Evolutionary conservation across 2,113 vertebrate genomes (phyloP).

Genomic region (Phylloscopus trochiloides): DNA sequence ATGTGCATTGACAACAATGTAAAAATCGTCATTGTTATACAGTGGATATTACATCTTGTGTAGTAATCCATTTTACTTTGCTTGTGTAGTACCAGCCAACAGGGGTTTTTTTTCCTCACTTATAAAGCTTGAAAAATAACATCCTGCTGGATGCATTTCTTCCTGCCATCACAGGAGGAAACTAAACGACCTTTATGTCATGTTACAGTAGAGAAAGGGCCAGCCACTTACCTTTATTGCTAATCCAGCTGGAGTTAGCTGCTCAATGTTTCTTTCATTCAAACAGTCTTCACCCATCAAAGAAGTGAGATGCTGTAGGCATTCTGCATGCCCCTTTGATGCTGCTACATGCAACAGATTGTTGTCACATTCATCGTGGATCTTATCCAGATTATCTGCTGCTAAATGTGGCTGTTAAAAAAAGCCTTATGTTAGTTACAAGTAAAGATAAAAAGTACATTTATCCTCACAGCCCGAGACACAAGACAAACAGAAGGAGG

Average conservation of each 20-base stretch:
- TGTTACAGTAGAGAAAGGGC: background rate
- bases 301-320: constrained; percentile 96
- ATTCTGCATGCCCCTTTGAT: constrained; percentile 89
- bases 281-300: constrained; percentile 97
- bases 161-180: background rate
- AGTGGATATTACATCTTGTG: background rate
- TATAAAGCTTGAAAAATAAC: background rate
- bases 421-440: background rate
- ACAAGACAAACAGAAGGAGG: background rate
- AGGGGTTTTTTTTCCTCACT: background rate
- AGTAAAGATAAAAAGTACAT: background rate
- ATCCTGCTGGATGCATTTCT: background rate
- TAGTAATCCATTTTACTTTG: background rate
- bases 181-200: background rate
- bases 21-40: background rate
- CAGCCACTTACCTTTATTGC: constrained; percentile 86
- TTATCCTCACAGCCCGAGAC: background rate
- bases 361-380: constrained; percentile 89
- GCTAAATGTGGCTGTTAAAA: constrained; percentile 89
- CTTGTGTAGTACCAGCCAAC: background rate
- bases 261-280: constrained; percentile 88
- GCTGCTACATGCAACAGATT: constrained; percentile 93
- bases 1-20: background rate
- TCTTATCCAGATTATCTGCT: constrained; percentile 93
- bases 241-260: constrained; percentile 92